phyloP scores from a whole-genome alignment of 2,113 vertebrate genomes.

The Falco punctatus region DNA sequence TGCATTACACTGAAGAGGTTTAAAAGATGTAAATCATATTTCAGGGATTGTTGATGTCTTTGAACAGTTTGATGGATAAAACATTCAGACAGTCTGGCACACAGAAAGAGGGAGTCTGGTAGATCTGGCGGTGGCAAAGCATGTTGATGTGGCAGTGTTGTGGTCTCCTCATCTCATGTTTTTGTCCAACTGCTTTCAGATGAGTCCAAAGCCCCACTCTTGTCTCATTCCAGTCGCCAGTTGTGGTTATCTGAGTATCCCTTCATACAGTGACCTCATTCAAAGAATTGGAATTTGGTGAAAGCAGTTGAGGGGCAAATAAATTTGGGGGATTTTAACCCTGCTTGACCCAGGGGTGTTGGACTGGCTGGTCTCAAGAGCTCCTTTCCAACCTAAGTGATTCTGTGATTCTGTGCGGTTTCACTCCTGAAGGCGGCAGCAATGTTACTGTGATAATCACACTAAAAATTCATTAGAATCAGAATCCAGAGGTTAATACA shows the following conservation, averaged over 20 bases:
- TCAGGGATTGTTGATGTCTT: not conserved
- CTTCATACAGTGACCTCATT: not conserved
- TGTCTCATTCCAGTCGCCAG: not conserved
- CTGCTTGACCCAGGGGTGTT: not conserved
- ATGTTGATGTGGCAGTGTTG: not conserved
- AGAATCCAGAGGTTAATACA: not conserved
- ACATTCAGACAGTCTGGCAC: not conserved
- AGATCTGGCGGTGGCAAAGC: not conserved
- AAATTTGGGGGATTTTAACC: not conserved
- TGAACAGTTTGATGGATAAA: not conserved
- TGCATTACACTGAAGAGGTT: not conserved
- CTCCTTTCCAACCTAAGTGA: not conserved
- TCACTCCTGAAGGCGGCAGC: not conserved
- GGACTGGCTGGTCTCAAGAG: not conserved
- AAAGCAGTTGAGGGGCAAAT: not conserved
- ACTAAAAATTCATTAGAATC: not conserved
- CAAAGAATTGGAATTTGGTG: not conserved
- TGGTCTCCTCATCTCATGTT: not conserved
- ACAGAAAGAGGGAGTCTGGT: not conserved
- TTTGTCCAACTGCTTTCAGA: not conserved
- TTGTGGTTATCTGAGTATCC: not conserved
- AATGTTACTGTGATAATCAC: not conserved
- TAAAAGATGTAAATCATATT: not conserved
- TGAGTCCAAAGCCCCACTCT: not conserved
- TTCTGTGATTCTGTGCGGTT: not conserved